Base-by-base conservation (phyloP, 2,113 vertebrate species). In the Sisor rabdophorus region DNA sequence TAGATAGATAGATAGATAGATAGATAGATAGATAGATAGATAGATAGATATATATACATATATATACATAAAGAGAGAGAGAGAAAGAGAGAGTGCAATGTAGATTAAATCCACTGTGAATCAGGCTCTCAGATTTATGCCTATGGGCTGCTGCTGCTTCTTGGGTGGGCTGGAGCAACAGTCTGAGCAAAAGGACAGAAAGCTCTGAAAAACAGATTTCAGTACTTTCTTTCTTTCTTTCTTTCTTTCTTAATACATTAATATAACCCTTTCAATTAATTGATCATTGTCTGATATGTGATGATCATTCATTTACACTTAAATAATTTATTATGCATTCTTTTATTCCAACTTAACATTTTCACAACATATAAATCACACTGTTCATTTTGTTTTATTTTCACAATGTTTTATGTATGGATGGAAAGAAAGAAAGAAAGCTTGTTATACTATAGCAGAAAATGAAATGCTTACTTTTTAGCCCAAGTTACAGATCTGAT, bases 81-180 rank as follows among this genome's bases (percentile, higher is more conserved):
- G 80, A 50, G 81, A 77, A 72, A 60, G 86, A 85, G 85, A 75
- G 87, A 84, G 87, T 87, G 90, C 88, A 84, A 87, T 85, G 80
- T 86, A 91, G 89, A 92, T 91, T 91, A 92, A 92, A 91, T 90
- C 89, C 86, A 71, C 89, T 88, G 89, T 90, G 84, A 92, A 87
- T 92, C 91, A 91, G 86, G 79, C 90, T 91, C 91, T 92, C 89
- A 91, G 90, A 93, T 93, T 90, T 92, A 93, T 91, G 90, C 90
- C 91, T 89, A 91, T 90, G 87, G 89, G 91, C 90, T 87, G 86
- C 92, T 92, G 91, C 89, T 80, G 80, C 92, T 93, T 91, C 92
- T 92, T 93, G 92, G 91, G 92, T 93, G 92, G 91, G 92, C 92
- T 90, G 89, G 79, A 55, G 86, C 80, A 85, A 86, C 84, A 86